These are phyloP conservation scores for Aplodontia rufa DNA, from an alignment of 2,113 vertebrate genomes.

Conservation along the genomic window DNA sequence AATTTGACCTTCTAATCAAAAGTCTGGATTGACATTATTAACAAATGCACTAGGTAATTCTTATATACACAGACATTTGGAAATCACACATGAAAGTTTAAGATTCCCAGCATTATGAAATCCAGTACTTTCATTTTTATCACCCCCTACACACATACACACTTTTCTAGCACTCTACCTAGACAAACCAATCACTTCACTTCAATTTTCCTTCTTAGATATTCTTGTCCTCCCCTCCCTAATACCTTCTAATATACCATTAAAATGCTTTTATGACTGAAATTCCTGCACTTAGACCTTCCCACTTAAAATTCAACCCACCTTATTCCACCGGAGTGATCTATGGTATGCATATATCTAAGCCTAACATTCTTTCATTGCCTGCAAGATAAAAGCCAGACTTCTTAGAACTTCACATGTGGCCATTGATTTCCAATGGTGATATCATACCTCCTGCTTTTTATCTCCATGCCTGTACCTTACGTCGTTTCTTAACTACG, in stretches of 20 bases:
- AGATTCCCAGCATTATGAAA: not conserved
- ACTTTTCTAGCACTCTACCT: not conserved
- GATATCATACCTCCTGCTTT: not conserved
- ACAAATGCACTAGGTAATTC: not conserved
- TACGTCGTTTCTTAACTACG: not conserved
- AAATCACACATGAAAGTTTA: not conserved
- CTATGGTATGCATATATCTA: not conserved
- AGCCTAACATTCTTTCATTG: not conserved
- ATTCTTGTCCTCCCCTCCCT: not conserved
- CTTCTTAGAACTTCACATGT: not conserved
- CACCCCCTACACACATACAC: not conserved
- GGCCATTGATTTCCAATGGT: not conserved
- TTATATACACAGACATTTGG: not conserved
- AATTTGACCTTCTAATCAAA: not conserved
- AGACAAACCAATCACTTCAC: not conserved
- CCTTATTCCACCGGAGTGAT: not conserved
- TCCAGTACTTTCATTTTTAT: not conserved
- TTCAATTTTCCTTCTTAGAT: slow-evolving; percentile 35
- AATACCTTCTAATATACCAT: not conserved
- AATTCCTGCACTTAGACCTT: not conserved
- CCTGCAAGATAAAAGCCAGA: not conserved
- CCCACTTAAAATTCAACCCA: not conserved
- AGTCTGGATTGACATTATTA: not conserved
- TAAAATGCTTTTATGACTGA: not conserved
- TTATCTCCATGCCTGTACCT: not conserved